phyloP scores from a whole-genome alignment of 2,113 vertebrate genomes.

The Psittacus erithacus region DNA sequence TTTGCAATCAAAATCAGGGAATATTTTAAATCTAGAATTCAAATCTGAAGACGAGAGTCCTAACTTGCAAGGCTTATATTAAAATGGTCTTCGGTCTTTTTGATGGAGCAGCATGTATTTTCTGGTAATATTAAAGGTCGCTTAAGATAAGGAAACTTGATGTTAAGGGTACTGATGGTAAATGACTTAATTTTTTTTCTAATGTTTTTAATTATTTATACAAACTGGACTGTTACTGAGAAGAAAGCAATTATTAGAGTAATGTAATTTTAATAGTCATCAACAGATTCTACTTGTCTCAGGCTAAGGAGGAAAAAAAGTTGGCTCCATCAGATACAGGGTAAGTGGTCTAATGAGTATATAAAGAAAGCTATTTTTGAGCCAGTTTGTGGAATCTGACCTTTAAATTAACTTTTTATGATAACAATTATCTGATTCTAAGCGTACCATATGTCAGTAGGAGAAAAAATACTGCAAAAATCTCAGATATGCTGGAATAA shows the following conservation, averaged over 20 bases:
- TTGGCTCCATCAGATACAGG: background rate
- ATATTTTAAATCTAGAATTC: background rate
- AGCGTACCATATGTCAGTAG: background rate
- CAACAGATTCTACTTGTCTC: background rate
- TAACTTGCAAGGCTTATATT: background rate
- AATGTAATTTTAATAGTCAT: background rate
- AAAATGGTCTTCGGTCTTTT: background rate
- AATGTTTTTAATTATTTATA: background rate
- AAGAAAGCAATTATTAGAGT: background rate
- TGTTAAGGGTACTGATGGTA: background rate
- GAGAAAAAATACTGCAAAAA: background rate
- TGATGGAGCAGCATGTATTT: background rate
- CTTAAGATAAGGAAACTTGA: rapidly evolving
- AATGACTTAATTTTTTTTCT: background rate
- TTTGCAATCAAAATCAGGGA: background rate
- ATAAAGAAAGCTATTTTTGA: background rate
- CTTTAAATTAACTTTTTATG: background rate
- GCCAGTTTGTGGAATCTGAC: background rate
- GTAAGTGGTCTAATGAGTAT: background rate
- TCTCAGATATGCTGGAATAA: background rate
- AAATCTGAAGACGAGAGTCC: background rate
- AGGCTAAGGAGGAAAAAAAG: background rate
- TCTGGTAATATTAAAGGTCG: background rate
- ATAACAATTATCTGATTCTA: background rate
- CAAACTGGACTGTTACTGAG: background rate